Base-by-base conservation (phyloP, 1,140 invertebrate genomes). In the Cotesia glomerata region DNA sequence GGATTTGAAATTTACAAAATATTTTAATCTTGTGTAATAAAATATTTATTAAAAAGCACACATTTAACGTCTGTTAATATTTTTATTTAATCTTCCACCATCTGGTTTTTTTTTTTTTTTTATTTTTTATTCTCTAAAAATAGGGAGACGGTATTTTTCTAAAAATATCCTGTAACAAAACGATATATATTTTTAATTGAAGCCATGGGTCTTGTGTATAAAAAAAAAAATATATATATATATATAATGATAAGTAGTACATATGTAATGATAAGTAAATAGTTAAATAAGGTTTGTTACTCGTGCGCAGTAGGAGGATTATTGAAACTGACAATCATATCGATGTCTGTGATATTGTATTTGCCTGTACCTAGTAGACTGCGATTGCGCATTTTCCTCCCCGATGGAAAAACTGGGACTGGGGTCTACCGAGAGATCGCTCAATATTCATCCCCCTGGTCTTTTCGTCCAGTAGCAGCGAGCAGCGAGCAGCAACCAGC, bases 11-110 rank as follows among this genome's bases (percentile, higher is more conserved):
- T 59, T 36, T 63, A 78, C 80, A 85, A 83, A 79, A 86, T 86
- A 86, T 85, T 84, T 86, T 86, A 86, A 85, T 81, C 84, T 84
- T 82, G 83, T 85, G 83, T 86, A 86, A 86, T 86, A 81, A 85
- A 85, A 84, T 81, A 86, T 85, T 84, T 83, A 73, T 62, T 51
- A 73, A 73, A 73, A 82, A 82, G 81, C 78, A 79, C 80, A 84
- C 81, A 70, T 61, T 58, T 14, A 26, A 32, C 9, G 0, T 59
- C 0, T 56, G 5, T 69, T 36, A 0, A 9, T 35, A 36, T 26
- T 61, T 18, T 61, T 58, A 14, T 39, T 32, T 26, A 26, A 26
- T 26, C 26, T 26, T 26, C 26, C 26, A 26, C 26, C 26, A 26
- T 26, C 26, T 26, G 26, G 26, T 26, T 26, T 26, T 1, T 26